These are phyloP conservation scores for Meloidogyne floridensis DNA, from an alignment of 1,140 invertebrate genomes.

Conservation along the genomic window DNA sequence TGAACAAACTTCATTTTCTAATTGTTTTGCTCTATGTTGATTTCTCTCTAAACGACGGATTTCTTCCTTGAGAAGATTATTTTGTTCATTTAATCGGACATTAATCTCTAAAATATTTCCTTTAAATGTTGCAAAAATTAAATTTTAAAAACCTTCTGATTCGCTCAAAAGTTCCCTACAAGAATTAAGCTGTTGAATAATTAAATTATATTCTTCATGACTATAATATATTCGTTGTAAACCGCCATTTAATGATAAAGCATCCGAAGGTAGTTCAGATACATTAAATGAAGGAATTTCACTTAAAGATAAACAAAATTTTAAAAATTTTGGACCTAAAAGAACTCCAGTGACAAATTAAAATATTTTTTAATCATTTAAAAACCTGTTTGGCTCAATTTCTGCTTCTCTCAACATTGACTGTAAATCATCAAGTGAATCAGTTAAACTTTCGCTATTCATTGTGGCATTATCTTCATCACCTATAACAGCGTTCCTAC, in stretches of 20 bases:
- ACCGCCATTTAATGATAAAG: neutral
- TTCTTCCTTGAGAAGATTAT: constrained; percentile 43
- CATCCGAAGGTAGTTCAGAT: constrained; percentile 2
- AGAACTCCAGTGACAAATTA: no score
- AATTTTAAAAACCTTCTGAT: constrained; percentile 19
- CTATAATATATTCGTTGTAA: constrained; percentile 8
- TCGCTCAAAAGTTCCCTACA: constrained; percentile 42
- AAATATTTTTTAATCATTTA: no score
- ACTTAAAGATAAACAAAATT: constrained; percentile 8
- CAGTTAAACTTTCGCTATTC: neutral
- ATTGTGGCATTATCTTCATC: neutral
- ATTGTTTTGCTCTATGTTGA: constrained; percentile 39
- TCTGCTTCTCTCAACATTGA: constrained; percentile 21
- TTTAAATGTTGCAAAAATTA: neutral
- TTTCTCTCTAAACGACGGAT: constrained; percentile 44
- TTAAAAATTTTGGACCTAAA: neutral
- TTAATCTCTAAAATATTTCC: constrained; percentile 35
- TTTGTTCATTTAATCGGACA: constrained; percentile 38
- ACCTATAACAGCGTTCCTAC: neutral
- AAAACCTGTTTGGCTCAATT: neutral
- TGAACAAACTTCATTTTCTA: constrained; percentile 33
- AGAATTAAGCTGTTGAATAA: constrained; percentile 38
- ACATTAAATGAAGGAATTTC: constrained; percentile 21
- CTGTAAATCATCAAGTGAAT: constrained; percentile 20
- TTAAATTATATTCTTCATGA: constrained; percentile 3